Evolutionary conservation across 2,888 invertebrate species (phyloP).

Genomic region (Catocala nupta): DNA sequence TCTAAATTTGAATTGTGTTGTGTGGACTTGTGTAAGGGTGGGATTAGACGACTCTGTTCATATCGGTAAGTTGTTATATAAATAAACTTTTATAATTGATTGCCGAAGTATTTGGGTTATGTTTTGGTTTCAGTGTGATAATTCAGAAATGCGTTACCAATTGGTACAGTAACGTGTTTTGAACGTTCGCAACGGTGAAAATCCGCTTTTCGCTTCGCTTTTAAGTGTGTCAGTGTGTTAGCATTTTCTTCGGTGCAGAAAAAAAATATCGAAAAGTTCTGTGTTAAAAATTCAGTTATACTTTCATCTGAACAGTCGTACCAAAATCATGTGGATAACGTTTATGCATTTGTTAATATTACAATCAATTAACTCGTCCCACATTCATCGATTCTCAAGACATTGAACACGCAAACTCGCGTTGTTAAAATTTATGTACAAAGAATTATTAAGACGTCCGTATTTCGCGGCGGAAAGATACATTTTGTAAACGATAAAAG

Average conservation of each 20-base stretch:
- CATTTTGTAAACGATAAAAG: slow-evolving; percentile 52
- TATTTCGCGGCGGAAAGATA: slow-evolving; percentile 37
- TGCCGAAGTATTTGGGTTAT: slow-evolving; percentile 63
- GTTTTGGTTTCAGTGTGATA: slow-evolving; percentile 70
- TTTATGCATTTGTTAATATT: slow-evolving; percentile 33
- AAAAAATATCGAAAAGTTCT: slow-evolving; percentile 30
- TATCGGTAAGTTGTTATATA: slow-evolving; percentile 53
- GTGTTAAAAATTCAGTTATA: slow-evolving; percentile 27
- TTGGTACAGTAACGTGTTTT: slow-evolving; percentile 67
- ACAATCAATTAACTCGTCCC: slow-evolving; percentile 46
- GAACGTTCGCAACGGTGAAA: slow-evolving; percentile 67
- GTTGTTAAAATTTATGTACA: slow-evolving; percentile 30
- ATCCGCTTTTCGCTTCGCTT: slow-evolving; percentile 59
- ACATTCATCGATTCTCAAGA: slow-evolving; percentile 35
- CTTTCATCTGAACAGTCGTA: slow-evolving; percentile 39
- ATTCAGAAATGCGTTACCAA: slow-evolving; percentile 67
- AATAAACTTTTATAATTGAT: slow-evolving; percentile 8
- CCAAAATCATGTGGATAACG: slow-evolving; percentile 33
- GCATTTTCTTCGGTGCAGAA: slow-evolving; percentile 40
- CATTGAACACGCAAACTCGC: slow-evolving; percentile 26
- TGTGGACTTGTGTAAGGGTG: slow-evolving; percentile 69
- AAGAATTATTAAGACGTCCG: slow-evolving; percentile 31
- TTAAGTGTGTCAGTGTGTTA: slow-evolving; percentile 70
- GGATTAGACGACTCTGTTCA: slow-evolving; percentile 50
- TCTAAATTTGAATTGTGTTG: slow-evolving; percentile 76